phyloP scores from a whole-genome alignment of 2,113 vertebrate species.

The Notothenia coriiceps region DNA sequence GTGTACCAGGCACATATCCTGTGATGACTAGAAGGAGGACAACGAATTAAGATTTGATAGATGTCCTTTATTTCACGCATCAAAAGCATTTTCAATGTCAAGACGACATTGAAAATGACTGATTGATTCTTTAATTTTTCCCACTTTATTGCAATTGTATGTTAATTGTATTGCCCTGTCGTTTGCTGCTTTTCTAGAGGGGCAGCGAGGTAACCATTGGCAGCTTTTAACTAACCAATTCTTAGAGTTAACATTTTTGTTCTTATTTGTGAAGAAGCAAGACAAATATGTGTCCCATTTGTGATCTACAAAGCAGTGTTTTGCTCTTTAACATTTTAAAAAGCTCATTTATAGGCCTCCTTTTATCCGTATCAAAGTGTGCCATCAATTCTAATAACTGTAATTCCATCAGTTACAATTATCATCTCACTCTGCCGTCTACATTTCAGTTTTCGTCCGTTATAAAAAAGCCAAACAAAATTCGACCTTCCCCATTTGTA shows the following conservation, averaged over 20 bases:
- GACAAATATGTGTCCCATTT: background rate
- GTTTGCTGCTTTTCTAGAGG: background rate
- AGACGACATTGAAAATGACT: background rate
- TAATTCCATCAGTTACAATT: background rate
- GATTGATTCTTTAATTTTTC: background rate
- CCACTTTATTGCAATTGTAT: background rate
- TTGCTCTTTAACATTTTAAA: background rate
- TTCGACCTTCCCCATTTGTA: background rate
- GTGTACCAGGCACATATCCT: conserved; percentile 35
- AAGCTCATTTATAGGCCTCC: background rate
- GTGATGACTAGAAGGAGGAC: conserved; percentile 41
- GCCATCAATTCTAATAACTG: background rate
- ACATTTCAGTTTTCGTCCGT: background rate
- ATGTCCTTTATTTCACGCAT: background rate
- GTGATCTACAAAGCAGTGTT: background rate
- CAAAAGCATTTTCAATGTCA: background rate
- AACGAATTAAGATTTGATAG: background rate
- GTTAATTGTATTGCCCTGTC: background rate
- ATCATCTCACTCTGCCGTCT: background rate
- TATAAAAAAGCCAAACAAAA: conserved; percentile 3
- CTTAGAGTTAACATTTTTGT: no score
- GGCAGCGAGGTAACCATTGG: background rate
- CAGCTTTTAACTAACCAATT: conserved; percentile 9
- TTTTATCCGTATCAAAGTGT: background rate
- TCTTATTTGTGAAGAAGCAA: no score